Evolutionary conservation across 2,888 invertebrate species (phyloP), one percentile per base, ranked within the genome.

Genomic region (Pherbina coryleti): DNA sequence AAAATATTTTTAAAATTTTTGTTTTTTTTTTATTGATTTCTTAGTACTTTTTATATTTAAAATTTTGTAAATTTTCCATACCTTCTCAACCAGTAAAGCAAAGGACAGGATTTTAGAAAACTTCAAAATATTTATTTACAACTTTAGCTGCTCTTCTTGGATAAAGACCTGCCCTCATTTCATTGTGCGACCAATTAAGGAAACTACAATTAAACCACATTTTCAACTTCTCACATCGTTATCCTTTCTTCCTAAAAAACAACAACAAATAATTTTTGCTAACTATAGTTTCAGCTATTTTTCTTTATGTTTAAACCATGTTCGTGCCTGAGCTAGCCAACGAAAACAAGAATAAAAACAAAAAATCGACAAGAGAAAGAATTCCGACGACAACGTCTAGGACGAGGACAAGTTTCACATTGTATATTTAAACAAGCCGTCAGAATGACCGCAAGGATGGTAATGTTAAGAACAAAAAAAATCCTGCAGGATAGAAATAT

Each of bases 331-430:
- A 31, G 31, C 19, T 44, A 66, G 44, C 17, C 17, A n/a, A 66
- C 17, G 19, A 67, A 44, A 67, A 76, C 49, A 74, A 76, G 49
- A 79, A 74, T 25, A 31, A 11, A 25, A 73, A 60, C 17, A 22
- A 51, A 76, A 78, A 62, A 72, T 22, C 17, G 28, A 11, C 9
- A 71, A 53, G 8, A 28, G 51, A 71, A 70, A 76, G 25, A 51
- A 53, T 22, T 78, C 79, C 81, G 81, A 82, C 81, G 71, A 55
- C 71, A 53, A 14, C 71, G 57, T 71, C 71, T 19, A 57, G 49
- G 28, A 82, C 80, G 80, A 81, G 80, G 78, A 81, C 82, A 82
- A 82, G 82, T 82, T 82, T 79, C 82, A 81, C 80, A 80, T 82
- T 80, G 77, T 81, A 76, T 78, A 76, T 82, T 81, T 80, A 82